Percentiles rank a stretch among this genome's conserved stretches.
Conservation (phyloP, 2,113 vertebrate species). For the Neofelis nebulosa region DNA sequence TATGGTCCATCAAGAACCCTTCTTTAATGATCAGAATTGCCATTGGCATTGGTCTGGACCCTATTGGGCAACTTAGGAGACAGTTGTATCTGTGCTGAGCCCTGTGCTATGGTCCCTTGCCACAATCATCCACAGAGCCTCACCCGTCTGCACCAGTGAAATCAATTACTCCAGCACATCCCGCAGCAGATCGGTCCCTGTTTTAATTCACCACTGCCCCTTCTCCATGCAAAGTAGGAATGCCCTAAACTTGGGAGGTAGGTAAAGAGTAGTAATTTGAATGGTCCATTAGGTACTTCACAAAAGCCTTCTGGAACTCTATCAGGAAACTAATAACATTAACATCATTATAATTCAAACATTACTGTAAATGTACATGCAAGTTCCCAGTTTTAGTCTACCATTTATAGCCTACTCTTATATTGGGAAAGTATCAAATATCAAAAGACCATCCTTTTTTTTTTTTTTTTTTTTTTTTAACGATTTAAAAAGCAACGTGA, state of each 20-base stretch:
- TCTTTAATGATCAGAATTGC: conserved; percentile 33
- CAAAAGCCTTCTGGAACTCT: background rate
- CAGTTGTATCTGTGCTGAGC: background rate
- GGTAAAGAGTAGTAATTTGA: background rate
- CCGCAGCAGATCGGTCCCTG: background rate
- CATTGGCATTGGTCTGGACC: background rate
- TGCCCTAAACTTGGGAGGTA: background rate
- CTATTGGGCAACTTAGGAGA: background rate
- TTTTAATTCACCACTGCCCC: background rate
- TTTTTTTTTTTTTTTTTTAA: background rate
- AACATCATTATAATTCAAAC: background rate
- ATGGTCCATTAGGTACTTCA: background rate
- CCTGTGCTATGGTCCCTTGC: background rate
- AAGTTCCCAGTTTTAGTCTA: background rate
- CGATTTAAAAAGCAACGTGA: background rate
- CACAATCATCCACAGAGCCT: background rate
- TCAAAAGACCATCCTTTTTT: background rate
- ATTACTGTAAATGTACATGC: background rate
- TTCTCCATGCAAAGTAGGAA: background rate
- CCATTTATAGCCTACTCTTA: background rate
- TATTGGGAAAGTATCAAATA: background rate
- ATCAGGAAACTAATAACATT: background rate
- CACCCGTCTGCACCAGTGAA: background rate
- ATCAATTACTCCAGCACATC: background rate
- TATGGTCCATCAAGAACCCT: background rate